Conservation (phyloP, 2,888 invertebrate genomes). For the Alitta virens region DNA sequence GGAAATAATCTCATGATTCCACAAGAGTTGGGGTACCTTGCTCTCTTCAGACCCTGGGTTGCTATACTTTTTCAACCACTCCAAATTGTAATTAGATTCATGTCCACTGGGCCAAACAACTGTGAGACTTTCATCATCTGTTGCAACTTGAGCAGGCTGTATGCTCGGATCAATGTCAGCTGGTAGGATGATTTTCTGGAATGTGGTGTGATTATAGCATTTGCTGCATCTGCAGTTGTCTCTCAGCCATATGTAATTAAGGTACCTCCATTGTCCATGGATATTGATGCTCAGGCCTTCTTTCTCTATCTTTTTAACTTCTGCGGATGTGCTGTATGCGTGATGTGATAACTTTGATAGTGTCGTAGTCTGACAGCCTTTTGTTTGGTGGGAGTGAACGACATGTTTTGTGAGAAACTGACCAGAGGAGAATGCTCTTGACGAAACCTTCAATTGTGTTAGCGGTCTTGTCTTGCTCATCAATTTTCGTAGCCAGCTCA, state of each 20-base stretch:
- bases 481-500: no score
- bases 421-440: no score
- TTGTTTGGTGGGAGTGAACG: no score
- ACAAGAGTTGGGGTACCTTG: constrained; percentile 17
- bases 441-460: no score
- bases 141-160: constrained; percentile 48
- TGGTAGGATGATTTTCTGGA: constrained; percentile 64
- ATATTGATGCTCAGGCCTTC: no score
- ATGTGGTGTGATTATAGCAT: constrained; percentile 65
- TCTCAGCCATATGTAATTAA: constrained; percentile 60
- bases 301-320: no score
- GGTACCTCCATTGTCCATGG: neutral
- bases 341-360: no score
- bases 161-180: constrained; percentile 50
- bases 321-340: no score
- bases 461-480: no score
- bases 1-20: constrained; percentile 28
- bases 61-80: constrained; percentile 30
- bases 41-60: constrained; percentile 1
- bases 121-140: constrained; percentile 53
- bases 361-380: no score
- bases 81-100: constrained; percentile 29
- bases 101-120: constrained; percentile 61
- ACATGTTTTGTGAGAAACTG: no score
- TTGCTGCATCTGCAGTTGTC: constrained; percentile 66